Base-by-base conservation (phyloP, 1,140 invertebrate genomes). In the Fopius arisanus region DNA sequence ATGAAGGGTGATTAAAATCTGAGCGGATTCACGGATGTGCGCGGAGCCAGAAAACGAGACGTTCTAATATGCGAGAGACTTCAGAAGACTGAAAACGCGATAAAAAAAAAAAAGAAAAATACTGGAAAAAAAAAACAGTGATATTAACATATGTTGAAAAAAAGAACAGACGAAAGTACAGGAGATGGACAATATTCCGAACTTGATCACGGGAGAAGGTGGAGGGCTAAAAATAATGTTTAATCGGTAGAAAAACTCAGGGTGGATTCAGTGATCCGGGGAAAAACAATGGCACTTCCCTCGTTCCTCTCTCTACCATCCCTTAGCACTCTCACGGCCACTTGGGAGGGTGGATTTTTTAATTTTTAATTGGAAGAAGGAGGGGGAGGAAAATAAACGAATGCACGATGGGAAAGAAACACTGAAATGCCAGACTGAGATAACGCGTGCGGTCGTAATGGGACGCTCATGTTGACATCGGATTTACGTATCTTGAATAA, bases 351-450 rank as follows among this genome's bases (percentile, higher is more conserved):
- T 72, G 78, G 80, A 84, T 82, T 86, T 72, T 41, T 87, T 86
- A 86, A 86, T 87, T 87, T 88, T 88, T 86, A 88, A 87, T 88
- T 87, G 84, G 85, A 77, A 84, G 85, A 83, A 85, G 85, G 85
- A 77, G 77, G 43, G 29, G 16, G 40, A 43, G 21, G 23, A 16
- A 16, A 37, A 66, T 33, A 66, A 31, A 43, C 16, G 31, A 67
- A 67, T 21, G 40, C 6, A 40, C 12, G 10, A n/a, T 29, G 40
- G 67, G 29, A 48, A 69, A 65, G 28, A 31, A 31, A 31, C 62
- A 33, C 7, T 23, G 28, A 16, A 33, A 65, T 31, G 26, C 28
- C 29, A 31, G 26, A 65, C 28, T 19, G 28, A 65, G 28, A 65
- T 65, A 65, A 65, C 26, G 28, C n/a, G 29, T 65, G 62, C 16